These are phyloP conservation scores for Papilio polytes DNA, from an alignment of 1,140 invertebrate species.

Conservation along the genomic window DNA sequence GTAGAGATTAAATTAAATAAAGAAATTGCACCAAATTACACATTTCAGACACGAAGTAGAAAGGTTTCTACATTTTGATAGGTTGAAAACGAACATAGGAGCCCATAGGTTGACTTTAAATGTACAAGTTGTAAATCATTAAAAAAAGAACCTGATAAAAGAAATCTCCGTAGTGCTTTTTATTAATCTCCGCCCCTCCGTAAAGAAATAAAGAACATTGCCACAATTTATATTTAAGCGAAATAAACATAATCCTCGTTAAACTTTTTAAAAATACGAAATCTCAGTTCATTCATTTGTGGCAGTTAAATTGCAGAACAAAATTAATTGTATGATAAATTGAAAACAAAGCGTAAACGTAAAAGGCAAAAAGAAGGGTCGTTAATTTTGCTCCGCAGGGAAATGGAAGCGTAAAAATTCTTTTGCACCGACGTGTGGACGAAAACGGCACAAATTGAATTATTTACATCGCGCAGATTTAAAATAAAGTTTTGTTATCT, in stretches of 20 bases:
- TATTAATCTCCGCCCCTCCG: neutral
- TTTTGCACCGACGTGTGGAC: conserved; percentile 22
- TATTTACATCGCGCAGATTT: neutral
- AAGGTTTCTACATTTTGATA: no score
- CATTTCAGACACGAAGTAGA: neutral
- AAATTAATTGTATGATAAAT: conserved; percentile 30
- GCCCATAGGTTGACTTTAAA: neutral
- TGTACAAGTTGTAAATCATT: neutral
- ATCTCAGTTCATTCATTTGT: conserved; percentile 28
- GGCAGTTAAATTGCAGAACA: conserved; percentile 27
- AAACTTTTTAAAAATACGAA: conserved; percentile 21
- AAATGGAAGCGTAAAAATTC: conserved; percentile 24
- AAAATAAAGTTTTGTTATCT: conserved; percentile 6
- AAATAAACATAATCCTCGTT: conserved; percentile 11
- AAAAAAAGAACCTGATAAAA: neutral
- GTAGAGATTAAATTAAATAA: neutral
- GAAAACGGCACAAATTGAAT: conserved; percentile 15
- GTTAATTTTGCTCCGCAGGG: conserved; percentile 24
- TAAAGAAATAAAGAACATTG: neutral
- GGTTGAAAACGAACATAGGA: neutral
- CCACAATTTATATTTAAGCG: neutral
- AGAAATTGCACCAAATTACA: no score
- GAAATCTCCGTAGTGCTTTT: neutral
- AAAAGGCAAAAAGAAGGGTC: conserved; percentile 25
- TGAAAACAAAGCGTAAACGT: conserved; percentile 26